Base-by-base conservation (phyloP, 2,113 vertebrate species). In the Podarcis raffonei region DNA sequence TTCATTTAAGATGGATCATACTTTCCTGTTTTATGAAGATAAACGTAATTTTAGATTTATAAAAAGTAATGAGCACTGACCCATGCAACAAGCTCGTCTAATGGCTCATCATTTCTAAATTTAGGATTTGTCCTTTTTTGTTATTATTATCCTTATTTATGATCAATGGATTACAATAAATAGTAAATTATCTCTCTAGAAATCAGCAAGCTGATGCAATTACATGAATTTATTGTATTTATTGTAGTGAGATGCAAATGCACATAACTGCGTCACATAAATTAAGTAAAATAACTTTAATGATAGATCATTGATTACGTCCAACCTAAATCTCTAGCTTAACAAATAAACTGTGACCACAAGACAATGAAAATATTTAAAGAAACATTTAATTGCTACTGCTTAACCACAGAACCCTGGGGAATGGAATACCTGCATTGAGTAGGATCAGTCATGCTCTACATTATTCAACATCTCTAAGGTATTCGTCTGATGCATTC, bases 41-140 rank as follows among this genome's bases (percentile, higher is more conserved):
- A 90, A 85, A 85, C 6, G 37, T 81, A 16, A 78, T 68, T 25
- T 39, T 77, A n/a, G 68, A 59, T 84, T 66, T 76, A 57, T 80
- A 87, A 71, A 68, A 66, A 15, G 30, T 68, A 80, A 80, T 27
- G 71, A 74, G 13, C 20, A 22, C n/a, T 74, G 68, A 83, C 4
- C 9, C 25, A 68, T 68, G 39, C 27, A 79, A 83, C 37, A 83
- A 20, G 23, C 4, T 5, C 23, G 6, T 69, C 13, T 42, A 13
- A 39, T 42, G 75, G 9, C 18, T 77, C 16, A 48, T 42, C 23
- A 48, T 69, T 30, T 18, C 30, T n/a, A 83, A 15, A 68, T 83
- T 69, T 68, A 83, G 15, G 23, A 48, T 39, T 82, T 42, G 15
- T 20, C 59, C 3, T 32, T 9, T 7, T 32, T 75, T 75, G 35